Base-by-base conservation (phyloP, 1,140 invertebrate genomes). In the Oedothorax gibbosus region DNA sequence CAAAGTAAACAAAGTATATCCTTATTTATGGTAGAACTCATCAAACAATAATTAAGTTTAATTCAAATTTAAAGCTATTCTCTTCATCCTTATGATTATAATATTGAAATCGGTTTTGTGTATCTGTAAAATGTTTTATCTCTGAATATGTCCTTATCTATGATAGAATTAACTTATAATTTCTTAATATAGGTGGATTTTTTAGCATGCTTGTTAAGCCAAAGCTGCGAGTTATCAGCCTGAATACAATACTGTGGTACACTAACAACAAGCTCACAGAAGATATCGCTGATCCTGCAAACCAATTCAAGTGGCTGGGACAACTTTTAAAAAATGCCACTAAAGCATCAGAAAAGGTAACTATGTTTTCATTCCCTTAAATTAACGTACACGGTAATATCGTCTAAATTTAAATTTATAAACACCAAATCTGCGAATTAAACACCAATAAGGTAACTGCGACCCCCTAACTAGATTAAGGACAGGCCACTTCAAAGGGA, bases 271-370 rank as follows among this genome's bases (percentile, higher is more conserved):
- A 14, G 18, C 64, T 75, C 15, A 77, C 73, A 21, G 14, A 14
- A n/a, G 51, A 77, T 20, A 49, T 81, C 4, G 20, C n/a, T 68
- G 85, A 86, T 65, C 85, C 85, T 51, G 88, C 85, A 60, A 85
- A 86, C 73, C 89, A 91, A 86, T 89, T 91, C 72, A 50, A 84
- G 10, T 91, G 90, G 90, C 78, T 91, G 11, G 79, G 87, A 75
- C 21, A 82, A n/a, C 85, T 88, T 75, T 87, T 90, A 7, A 69
- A 87, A 51, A 66, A 86, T 35, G 87, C 88, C 12, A 78, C 77
- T 81, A 65, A 53, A 62, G 18, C 18, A 11, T 56, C 10, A 10
- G 78, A 86, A 76, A 86, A 86, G 72, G 85, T 86, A 65, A 35
- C 20, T 51, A 68, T 35, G 21, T 71, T 51, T 71, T 71, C 7